Percentiles rank a stretch among this genome's conserved stretches.
phyloP scores from a whole-genome alignment of 2,113 vertebrate species.

The Rafetus swinhoei region DNA sequence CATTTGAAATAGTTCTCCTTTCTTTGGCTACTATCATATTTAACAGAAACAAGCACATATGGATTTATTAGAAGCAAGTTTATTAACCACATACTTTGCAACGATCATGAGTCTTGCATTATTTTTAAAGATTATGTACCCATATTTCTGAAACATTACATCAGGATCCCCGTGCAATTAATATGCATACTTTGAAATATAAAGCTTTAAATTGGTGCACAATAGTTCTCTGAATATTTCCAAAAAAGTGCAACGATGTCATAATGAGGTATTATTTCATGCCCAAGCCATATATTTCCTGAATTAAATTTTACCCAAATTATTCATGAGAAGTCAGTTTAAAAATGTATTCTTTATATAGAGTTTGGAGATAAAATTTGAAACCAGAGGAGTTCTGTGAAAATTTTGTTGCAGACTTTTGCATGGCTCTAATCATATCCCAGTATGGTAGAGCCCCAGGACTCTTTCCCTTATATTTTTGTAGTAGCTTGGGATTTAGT shows the following conservation, averaged over 20 bases:
- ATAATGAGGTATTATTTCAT: background rate
- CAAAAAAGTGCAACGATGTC: background rate
- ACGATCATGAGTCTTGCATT: background rate
- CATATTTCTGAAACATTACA: background rate
- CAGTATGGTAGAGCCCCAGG: background rate
- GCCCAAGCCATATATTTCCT: background rate
- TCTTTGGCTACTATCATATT: background rate
- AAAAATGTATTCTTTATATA: rapidly evolving
- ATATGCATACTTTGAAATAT: background rate
- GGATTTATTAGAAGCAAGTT: background rate
- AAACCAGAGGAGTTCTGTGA: background rate
- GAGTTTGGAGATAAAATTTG: background rate
- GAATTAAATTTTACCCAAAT: background rate
- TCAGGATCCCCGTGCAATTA: background rate
- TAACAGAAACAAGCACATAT: background rate
- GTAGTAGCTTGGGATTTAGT: background rate
- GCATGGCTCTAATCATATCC: background rate
- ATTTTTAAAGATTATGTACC: background rate
- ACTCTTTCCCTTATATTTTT: background rate
- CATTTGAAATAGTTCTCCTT: background rate
- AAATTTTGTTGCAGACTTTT: background rate
- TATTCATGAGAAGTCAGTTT: rapidly evolving
- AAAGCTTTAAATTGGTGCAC: background rate
- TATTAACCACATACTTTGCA: background rate
- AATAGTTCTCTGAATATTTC: background rate